A percentile compares a stretch with the other conserved stretches of the same genome.
phyloP scores from a whole-genome alignment of 2,888 invertebrate genomes.

The Tetanocera ferruginea region DNA sequence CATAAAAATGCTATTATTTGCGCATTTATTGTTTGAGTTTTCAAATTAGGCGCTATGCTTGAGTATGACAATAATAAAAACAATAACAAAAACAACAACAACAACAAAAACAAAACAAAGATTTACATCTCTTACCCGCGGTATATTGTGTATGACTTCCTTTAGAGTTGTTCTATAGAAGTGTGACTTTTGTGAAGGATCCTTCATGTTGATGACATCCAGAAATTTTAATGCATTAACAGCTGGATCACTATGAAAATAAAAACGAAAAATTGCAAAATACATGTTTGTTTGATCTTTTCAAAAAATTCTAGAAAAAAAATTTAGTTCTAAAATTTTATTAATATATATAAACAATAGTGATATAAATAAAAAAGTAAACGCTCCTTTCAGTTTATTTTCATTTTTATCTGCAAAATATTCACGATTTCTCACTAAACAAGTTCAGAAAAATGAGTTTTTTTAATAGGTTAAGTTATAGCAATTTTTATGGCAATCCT shows the following conservation, averaged over 20 bases:
- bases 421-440: too few species aligned
- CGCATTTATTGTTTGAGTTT: neutral
- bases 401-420: too few species aligned
- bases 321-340: too few species aligned
- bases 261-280: slow-evolving; percentile 42
- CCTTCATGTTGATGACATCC: slow-evolving; percentile 93
- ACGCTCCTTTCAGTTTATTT: too few species aligned
- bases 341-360: too few species aligned
- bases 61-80: neutral
- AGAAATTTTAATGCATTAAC: slow-evolving; percentile 93
- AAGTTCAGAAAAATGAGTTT: too few species aligned
- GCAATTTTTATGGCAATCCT: too few species aligned
- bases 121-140: slow-evolving; percentile 77
- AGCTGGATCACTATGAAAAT: slow-evolving; percentile 84
- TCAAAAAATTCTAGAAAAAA: too few species aligned
- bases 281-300: slow-evolving; percentile 19
- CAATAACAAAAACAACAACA: neutral
- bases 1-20: slow-evolving; percentile 16
- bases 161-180: slow-evolving; percentile 91
- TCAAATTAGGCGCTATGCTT: neutral
- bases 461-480: too few species aligned
- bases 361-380: too few species aligned
- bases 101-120: neutral
- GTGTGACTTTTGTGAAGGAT: slow-evolving; percentile 87
- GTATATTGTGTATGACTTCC: slow-evolving; percentile 89